Conservation (phyloP, 2,113 vertebrate species). For the Channa argus region DNA sequence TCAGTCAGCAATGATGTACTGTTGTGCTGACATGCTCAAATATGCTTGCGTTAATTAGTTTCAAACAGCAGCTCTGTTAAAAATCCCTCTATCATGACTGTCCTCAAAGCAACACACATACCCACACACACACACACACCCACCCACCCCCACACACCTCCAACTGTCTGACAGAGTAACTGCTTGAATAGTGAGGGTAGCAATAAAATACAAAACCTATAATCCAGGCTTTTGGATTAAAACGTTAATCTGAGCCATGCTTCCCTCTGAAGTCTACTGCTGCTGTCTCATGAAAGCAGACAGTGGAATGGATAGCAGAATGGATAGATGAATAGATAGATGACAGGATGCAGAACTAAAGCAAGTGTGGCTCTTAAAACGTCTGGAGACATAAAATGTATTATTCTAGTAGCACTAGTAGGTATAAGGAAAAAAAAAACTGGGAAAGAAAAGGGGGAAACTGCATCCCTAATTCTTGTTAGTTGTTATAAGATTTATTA, state of each 20-base stretch:
- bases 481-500: no score
- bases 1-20: constrained; percentile 64
- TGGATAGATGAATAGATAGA: constrained; percentile 26
- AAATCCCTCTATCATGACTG: constrained; percentile 28
- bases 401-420: not conserved
- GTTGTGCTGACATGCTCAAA: constrained; percentile 74
- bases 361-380: constrained; percentile 7
- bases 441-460: no score
- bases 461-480: no score
- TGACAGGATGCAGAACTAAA: constrained; percentile 13
- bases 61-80: constrained; percentile 58
- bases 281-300: constrained; percentile 67
- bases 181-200: constrained; percentile 63
- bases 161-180: constrained; percentile 43
- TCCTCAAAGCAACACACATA: constrained; percentile 17
- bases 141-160: constrained; percentile 23
- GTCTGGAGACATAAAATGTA: constrained; percentile 1
- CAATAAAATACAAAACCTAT: constrained; percentile 82
- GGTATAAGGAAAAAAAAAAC: no score
- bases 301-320: constrained; percentile 32
- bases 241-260: constrained; percentile 80
- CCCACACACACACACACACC: constrained; percentile 11
- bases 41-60: constrained; percentile 75
- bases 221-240: constrained; percentile 83
- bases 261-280: constrained; percentile 68